Conservation (phyloP, 2,113 vertebrate species). For the Myiagra hebetior region DNA sequence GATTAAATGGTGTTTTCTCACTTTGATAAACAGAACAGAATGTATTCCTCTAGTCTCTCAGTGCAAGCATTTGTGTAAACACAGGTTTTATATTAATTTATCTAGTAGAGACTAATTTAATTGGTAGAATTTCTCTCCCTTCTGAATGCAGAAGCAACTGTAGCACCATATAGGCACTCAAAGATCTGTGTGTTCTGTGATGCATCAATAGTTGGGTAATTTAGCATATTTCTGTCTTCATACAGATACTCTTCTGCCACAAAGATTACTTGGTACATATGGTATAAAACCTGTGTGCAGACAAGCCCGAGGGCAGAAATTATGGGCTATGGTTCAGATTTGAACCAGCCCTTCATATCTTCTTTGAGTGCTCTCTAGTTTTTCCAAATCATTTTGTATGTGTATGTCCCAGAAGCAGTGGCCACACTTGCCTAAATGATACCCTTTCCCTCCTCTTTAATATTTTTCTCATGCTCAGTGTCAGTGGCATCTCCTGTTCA, state of each 20-base stretch:
- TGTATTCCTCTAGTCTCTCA: conserved; percentile 20
- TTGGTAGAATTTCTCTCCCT: not conserved
- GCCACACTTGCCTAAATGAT: not conserved
- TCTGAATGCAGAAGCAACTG: not conserved
- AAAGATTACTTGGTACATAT: not conserved
- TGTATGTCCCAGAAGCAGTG: not conserved
- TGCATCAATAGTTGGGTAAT: not conserved
- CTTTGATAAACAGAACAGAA: conserved; percentile 47
- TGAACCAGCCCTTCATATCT: not conserved
- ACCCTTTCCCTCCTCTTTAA: not conserved
- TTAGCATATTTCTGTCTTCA: not conserved
- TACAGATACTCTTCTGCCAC: not conserved
- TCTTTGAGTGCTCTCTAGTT: not conserved
- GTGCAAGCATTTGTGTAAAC: conserved; percentile 22
- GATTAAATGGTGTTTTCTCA: conserved; percentile 53
- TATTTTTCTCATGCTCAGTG: not conserved
- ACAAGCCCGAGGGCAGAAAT: not conserved
- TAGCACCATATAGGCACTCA: not conserved
- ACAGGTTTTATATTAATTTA: conserved; percentile 34
- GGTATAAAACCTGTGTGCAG: not conserved
- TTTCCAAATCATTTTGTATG: not conserved
- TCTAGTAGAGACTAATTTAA: not conserved
- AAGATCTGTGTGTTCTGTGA: not conserved
- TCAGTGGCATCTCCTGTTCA: not conserved
- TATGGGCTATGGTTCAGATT: not conserved